Evolutionary conservation across 2,113 vertebrate species (phyloP), one percentile per base, ranked within the genome.

Genomic region (Diglossa brunneiventris): DNA sequence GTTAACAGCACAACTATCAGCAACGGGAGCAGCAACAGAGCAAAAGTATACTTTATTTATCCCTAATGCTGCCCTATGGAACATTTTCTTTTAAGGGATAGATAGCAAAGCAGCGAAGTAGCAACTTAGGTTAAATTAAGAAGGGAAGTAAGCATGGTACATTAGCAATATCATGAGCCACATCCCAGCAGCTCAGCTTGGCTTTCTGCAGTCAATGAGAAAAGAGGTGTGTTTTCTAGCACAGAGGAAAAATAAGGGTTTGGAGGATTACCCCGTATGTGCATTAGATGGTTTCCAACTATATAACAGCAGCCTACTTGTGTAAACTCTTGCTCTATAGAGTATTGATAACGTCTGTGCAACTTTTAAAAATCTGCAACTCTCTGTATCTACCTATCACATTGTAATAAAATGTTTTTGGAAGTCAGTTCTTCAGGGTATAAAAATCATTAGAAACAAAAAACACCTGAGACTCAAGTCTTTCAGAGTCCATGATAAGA

Each of bases 241-340:
- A 56, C 0, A 1, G 23, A 58, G 11, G 4, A 55, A 75, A 78
- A 75, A 30, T 1, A 13, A 14, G 0, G 6, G 35, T 47, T 59
- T 59, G 5, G 13, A 77, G 37, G 4, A 75, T 75, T 84, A 72
- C 13, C 9, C 11, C 26, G 39, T 8, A 11, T 9, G 4, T 11
- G 11, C 3, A 24, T 37, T 55, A 67, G 30, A 72, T 35, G 12
- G 3, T 62, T 84, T n/a, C 14, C 52, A 87, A 10, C 19, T 41
- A 14, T 39, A 2, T 42, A 78, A 78, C 3, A 42, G 28, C 5
- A 62, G 9, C 13, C 27, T 64, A 53, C 26, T 37, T 46, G 30
- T 31, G 28, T 13, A 63, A 73, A 73, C 13, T 39, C 30, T 35
- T 69, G 11, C 11, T 58, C 26, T 70, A 9, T 46, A 10, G 2